Percentiles rank a stretch among this genome's conserved stretches.
These are phyloP conservation scores for Brenthis ino DNA, from an alignment of 2,888 invertebrate genomes.

Conservation along the genomic window DNA sequence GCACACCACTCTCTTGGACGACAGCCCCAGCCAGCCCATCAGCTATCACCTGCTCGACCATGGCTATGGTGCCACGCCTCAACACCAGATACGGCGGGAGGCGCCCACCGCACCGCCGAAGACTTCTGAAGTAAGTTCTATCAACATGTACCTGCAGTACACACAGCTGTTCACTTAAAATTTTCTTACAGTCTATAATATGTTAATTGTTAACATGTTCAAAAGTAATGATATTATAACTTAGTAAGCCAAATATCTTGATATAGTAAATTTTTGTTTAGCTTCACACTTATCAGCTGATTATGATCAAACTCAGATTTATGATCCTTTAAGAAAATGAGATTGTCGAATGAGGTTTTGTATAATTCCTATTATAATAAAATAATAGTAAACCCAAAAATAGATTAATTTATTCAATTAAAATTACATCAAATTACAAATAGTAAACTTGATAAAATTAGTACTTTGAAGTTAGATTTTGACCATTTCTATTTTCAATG, in stretches of 20 bases:
- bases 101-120: slow-evolving; percentile 80
- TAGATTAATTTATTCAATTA: too few species aligned
- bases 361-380: too few species aligned
- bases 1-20: slow-evolving; percentile 76
- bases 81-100: slow-evolving; percentile 84
- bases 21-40: slow-evolving; percentile 80
- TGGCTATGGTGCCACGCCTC: slow-evolving; percentile 92
- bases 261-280: not conserved
- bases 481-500: too few species aligned
- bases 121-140: slow-evolving; percentile 78
- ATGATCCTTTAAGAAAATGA: too few species aligned
- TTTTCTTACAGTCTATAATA: not conserved
- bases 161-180: not conserved
- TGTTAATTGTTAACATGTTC: not conserved
- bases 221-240: not conserved
- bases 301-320: slow-evolving; percentile 3
- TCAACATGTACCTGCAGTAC: not conserved
- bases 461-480: too few species aligned
- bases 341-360: too few species aligned
- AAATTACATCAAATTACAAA: too few species aligned
- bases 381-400: too few species aligned
- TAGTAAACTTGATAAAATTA: too few species aligned
- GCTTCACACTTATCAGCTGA: slow-evolving; percentile 35
- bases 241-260: not conserved
- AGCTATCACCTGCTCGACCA: slow-evolving; percentile 92